These are phyloP conservation scores for Drosophila formosana DNA, from an alignment of 2,888 invertebrate genomes.

Conservation along the genomic window DNA sequence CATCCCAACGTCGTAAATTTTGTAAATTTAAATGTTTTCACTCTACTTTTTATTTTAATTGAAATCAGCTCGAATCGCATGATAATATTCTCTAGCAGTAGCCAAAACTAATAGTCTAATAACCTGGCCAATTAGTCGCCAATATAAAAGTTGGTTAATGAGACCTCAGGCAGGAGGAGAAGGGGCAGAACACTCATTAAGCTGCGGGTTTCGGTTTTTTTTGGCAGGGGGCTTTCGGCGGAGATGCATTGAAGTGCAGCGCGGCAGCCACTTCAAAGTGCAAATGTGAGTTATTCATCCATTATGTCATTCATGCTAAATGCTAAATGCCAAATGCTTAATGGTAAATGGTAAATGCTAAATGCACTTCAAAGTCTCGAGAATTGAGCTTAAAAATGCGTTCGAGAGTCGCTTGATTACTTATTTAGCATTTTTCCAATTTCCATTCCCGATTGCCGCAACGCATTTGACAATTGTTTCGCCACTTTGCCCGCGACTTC, in stretches of 20 bases:
- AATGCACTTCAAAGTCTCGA: slow-evolving; percentile 52
- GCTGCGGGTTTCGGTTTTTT: neutral
- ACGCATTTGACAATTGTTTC: slow-evolving; percentile 58
- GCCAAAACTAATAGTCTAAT: too few relatives aligned
- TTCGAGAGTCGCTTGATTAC: slow-evolving; percentile 70
- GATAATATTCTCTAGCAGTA: too few relatives aligned
- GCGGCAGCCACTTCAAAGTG: slow-evolving; percentile 76
- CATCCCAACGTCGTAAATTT: too few relatives aligned
- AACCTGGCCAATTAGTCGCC: slow-evolving; percentile 20
- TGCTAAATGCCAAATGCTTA: slow-evolving; percentile 33
- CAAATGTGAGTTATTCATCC: slow-evolving; percentile 63
- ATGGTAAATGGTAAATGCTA: slow-evolving; percentile 22
- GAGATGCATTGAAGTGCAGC: slow-evolving; percentile 58
- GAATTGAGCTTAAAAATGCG: slow-evolving; percentile 27
- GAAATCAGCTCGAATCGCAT: too few relatives aligned
- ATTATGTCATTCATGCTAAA: slow-evolving; percentile 29
- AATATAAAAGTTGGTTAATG: neutral
- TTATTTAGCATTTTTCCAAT: slow-evolving; percentile 82
- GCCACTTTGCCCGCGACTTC: slow-evolving; percentile 43
- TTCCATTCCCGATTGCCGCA: slow-evolving; percentile 37
- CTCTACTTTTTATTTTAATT: too few relatives aligned
- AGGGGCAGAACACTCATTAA: neutral
- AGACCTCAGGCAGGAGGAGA: neutral
- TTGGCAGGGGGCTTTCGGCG: neutral
- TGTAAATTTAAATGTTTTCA: too few relatives aligned